Conservation (phyloP, 2,888 invertebrate genomes). For the Tiphia femorata region DNA sequence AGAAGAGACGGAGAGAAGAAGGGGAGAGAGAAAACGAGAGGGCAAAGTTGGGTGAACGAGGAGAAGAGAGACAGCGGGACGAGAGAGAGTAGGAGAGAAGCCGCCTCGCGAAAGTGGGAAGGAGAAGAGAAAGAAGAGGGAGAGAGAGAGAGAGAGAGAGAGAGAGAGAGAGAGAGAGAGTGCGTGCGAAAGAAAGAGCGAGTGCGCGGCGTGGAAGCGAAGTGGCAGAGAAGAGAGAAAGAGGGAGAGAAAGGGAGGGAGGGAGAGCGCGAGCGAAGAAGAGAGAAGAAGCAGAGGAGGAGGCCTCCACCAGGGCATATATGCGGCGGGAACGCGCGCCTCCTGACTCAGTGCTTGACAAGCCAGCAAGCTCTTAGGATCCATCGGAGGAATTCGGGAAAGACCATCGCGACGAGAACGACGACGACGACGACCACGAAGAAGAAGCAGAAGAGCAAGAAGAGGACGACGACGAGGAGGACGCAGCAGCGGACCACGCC, state of each 20-base stretch:
- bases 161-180: conserved; percentile 10
- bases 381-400: no score
- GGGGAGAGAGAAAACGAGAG: conserved; percentile 25
- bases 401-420: no score
- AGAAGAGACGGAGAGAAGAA: conserved; percentile 29
- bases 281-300: conserved; percentile 49
- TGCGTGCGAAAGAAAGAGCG: not conserved
- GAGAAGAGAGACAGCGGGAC: conserved; percentile 9
- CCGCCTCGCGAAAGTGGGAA: no score
- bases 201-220: not conserved
- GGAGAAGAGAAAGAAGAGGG: conserved; percentile 28
- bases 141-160: conserved; percentile 24
- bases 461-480: no score
- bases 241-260: conserved; percentile 20
- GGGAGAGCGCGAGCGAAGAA: conserved; percentile 27
- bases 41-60: conserved; percentile 6
- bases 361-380: conserved; percentile 67
- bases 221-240: conserved; percentile 25
- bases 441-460: no score
- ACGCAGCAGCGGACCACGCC: no score
- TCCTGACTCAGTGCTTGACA: conserved; percentile 68
- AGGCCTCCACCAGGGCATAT: conserved; percentile 63
- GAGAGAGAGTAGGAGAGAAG: conserved; percentile 6
- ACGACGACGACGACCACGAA: no score
- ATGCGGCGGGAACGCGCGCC: conserved; percentile 66